Conservation (phyloP, 2,113 vertebrate genomes). For the Coptodon bakossiorum region DNA sequence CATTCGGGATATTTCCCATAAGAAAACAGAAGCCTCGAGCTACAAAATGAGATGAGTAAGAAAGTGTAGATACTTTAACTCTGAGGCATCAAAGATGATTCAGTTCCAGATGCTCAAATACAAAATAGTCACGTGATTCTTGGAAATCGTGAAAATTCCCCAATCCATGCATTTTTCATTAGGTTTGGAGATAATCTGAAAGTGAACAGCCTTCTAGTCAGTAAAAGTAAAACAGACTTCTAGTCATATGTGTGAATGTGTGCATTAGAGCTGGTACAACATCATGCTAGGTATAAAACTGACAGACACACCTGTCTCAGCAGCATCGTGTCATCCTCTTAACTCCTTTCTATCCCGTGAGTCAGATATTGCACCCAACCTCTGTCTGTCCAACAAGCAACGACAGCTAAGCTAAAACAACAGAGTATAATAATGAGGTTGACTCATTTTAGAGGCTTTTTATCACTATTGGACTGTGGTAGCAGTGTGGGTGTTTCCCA, state of each 20-base stretch:
- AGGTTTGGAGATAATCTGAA: neutral
- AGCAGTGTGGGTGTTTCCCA: neutral
- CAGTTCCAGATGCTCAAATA: neutral
- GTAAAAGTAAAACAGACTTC: neutral
- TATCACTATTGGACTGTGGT: neutral
- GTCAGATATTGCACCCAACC: neutral
- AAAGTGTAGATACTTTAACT: neutral
- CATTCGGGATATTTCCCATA: neutral
- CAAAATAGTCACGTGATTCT: neutral
- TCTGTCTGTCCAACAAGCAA: neutral
- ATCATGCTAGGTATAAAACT: constrained; percentile 1
- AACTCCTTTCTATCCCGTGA: neutral
- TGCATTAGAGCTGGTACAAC: neutral
- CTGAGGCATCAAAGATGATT: neutral
- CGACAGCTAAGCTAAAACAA: neutral
- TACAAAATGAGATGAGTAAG: neutral
- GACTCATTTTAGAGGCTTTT: constrained; percentile 26
- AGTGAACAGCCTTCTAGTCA: neutral
- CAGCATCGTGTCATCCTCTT: constrained; percentile 4
- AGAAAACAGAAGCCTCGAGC: neutral
- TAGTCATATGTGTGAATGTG: neutral
- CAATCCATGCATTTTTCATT: constrained; percentile 8
- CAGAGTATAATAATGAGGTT: neutral
- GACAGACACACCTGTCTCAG: constrained; percentile 7
- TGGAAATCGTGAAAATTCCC: neutral